These are phyloP conservation scores for Corythaixoides concolor DNA, from an alignment of 2,113 vertebrate species.

Conservation along the genomic window DNA sequence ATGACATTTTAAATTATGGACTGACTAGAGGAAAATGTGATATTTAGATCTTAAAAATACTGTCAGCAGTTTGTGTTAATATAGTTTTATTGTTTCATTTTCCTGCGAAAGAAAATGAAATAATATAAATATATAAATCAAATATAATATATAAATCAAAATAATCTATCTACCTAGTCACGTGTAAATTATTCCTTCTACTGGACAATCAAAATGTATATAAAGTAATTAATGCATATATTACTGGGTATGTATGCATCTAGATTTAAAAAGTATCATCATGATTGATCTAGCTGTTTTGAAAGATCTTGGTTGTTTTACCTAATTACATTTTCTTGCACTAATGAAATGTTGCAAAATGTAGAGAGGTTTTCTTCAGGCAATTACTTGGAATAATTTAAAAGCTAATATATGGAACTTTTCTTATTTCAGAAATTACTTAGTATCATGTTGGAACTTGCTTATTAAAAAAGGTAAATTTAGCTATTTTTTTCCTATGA, in stretches of 20 bases:
- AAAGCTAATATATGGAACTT: not conserved
- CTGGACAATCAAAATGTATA: not conserved
- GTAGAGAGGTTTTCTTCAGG: not conserved
- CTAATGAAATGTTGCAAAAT: not conserved
- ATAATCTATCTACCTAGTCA: not conserved
- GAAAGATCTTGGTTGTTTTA: not conserved
- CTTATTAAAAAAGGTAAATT: not conserved
- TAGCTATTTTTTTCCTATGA: not conserved
- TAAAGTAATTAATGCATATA: not conserved
- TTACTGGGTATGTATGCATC: not conserved
- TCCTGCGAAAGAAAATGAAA: slow-evolving; percentile 24
- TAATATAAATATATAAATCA: too few species aligned
- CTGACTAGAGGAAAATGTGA: slow-evolving; percentile 66
- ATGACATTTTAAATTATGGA: slow-evolving; percentile 74
- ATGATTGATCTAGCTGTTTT: not conserved
- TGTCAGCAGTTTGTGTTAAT: not conserved
- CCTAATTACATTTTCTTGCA: not conserved
- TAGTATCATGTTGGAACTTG: not conserved
- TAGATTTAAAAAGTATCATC: not conserved
- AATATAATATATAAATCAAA: too few species aligned
- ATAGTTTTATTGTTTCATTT: slow-evolving; percentile 26
- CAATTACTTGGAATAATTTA: not conserved
- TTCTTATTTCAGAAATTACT: not conserved
- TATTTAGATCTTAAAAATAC: slow-evolving; percentile 16
- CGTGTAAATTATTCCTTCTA: not conserved